These are phyloP conservation scores for Cinclus mexicanus DNA, from an alignment of 2,113 vertebrate species.

Conservation along the genomic window DNA sequence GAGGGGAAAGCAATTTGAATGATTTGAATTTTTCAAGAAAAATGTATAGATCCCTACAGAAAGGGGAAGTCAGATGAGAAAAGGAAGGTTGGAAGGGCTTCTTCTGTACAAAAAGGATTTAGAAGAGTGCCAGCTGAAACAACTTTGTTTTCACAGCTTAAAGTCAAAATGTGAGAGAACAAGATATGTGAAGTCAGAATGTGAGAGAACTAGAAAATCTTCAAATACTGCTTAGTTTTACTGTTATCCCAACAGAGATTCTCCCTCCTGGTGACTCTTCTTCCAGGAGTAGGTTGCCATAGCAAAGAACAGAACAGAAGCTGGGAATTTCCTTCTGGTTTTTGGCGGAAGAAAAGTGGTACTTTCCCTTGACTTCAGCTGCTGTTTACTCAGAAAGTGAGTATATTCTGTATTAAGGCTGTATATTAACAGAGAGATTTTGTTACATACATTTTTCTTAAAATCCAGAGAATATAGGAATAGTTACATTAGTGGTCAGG, in stretches of 20 bases:
- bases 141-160: not conserved
- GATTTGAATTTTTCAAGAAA: too few species aligned
- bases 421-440: not conserved
- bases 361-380: constrained; percentile 12
- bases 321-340: not conserved
- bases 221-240: not conserved
- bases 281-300: not conserved
- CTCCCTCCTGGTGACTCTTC: not conserved
- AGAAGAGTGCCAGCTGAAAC: not conserved
- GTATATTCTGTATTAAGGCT: not conserved
- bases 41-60: not conserved
- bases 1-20: not conserved
- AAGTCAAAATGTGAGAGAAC: too few species aligned
- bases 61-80: not conserved
- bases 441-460: not conserved
- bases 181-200: not conserved
- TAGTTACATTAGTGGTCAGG: not conserved
- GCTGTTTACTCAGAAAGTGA: not conserved
- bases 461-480: not conserved
- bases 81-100: not conserved
- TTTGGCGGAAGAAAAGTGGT: constrained; percentile 8
- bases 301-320: constrained; percentile 20
- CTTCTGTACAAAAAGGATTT: not conserved
- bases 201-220: not conserved
- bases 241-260: not conserved